Percentiles rank a stretch among this genome's conserved stretches.
Evolutionary conservation across 1,140 invertebrate genomes (phyloP).

Genomic region (Stegodyphus mimosarum): DNA sequence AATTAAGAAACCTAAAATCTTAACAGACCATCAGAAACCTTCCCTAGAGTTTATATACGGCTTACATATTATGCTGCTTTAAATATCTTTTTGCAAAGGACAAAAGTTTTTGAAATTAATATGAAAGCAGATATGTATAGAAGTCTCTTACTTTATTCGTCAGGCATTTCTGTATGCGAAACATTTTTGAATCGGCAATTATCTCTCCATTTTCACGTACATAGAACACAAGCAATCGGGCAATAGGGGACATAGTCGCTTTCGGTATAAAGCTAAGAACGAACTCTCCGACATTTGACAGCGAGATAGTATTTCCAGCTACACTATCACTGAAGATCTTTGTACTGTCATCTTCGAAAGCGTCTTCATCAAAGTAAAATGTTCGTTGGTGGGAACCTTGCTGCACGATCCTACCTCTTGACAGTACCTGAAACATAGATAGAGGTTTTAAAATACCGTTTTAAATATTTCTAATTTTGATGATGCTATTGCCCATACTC

Average conservation of each 20-base stretch:
- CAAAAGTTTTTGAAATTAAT: neutral
- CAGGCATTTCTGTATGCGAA: conserved; percentile 72
- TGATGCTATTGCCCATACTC: no score
- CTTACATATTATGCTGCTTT: neutral
- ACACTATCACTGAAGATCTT: neutral
- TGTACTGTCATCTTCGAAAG: conserved; percentile 21
- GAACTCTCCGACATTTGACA: conserved; percentile 57
- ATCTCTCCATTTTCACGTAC: conserved; percentile 79
- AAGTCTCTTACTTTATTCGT: conserved; percentile 70
- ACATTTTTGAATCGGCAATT: conserved; percentile 71
- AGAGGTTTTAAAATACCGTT: no score
- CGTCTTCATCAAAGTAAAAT: conserved; percentile 64
- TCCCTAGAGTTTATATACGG: no score
- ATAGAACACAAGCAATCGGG: conserved; percentile 78
- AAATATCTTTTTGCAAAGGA: neutral
- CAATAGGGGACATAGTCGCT: conserved; percentile 61
- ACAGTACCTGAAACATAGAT: conserved; percentile 52
- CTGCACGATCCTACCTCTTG: conserved; percentile 64
- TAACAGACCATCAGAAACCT: no score
- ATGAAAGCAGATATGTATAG: neutral
- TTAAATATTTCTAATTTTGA: no score
- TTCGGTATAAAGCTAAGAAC: conserved; percentile 25
- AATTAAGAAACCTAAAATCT: neutral
- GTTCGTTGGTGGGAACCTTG: conserved; percentile 63
- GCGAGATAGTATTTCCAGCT: neutral